Conservation (phyloP, 2,797 vertebrate genomes). For the Gymnodraco acuticeps region DNA sequence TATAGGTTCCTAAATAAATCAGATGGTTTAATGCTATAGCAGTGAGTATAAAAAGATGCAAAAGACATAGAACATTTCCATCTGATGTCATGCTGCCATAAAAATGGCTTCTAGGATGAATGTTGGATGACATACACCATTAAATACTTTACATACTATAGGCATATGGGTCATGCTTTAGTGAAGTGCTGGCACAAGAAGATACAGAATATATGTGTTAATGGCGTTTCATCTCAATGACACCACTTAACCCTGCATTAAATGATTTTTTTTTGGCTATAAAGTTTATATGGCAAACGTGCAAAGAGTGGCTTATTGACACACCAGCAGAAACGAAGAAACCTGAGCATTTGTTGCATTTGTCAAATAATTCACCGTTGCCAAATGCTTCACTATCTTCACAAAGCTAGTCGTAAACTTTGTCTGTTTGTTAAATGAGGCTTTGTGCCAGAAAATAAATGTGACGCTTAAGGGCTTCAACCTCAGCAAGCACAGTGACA, state of each 20-base stretch:
- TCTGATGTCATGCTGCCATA: slow-evolving; percentile 13
- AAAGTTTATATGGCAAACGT: not conserved
- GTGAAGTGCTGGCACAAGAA: slow-evolving; percentile 18
- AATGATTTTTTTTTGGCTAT: not conserved
- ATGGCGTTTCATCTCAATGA: slow-evolving; percentile 12
- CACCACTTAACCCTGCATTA: not conserved
- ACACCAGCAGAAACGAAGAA: not conserved
- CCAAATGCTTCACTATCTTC: not conserved
- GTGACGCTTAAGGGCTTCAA: not conserved
- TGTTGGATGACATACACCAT: slow-evolving; percentile 1
- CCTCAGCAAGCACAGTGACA: slow-evolving; percentile 3
- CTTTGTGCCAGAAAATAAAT: not conserved
- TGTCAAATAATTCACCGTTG: not conserved
- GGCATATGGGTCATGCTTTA: slow-evolving; percentile 7
- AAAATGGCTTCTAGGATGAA: slow-evolving; percentile 15
- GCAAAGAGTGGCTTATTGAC: not conserved
- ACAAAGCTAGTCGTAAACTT: not conserved
- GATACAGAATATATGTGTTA: slow-evolving; percentile 10
- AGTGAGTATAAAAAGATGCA: slow-evolving; percentile 8
- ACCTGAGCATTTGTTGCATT: not conserved
- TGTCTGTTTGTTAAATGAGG: not conserved
- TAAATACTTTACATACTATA: slow-evolving; percentile 9
- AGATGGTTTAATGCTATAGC: not conserved
- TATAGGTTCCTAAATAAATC: slow-evolving; percentile 7
- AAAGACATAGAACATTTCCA: not conserved